Evolutionary conservation across 2,888 invertebrate genomes (phyloP), one percentile per base, ranked within the genome.

Genomic region (Margaritifera margaritifera): DNA sequence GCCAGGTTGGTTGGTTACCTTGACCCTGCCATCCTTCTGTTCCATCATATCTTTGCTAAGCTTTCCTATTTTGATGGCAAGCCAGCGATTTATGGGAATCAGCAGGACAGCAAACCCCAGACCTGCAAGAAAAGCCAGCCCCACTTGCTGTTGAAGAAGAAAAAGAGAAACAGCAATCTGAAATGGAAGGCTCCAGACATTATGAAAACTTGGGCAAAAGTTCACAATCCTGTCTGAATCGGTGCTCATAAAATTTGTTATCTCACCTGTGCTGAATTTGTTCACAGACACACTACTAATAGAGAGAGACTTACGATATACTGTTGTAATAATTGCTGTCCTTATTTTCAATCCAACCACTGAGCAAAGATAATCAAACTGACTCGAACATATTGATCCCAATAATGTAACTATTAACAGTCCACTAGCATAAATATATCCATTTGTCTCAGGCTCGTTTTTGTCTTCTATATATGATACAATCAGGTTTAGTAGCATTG

Each of bases 171-270:
- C 83, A 11, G 72, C 85, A n/a, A 89, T 85, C 85, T 92, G 92
- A 84, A 98, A 92, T 8, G 98, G 98, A 86, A 98, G 94, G 90
- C 97, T 98, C 98, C 99, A 99, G 80, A 98, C 92, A 6, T 96
- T 94, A 91, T 99, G 99, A 89, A 99, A 98, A 90, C 97, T 97
- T 4, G 96, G 94, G 90, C 97, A 97, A 27, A 98, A 95, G 90
- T 98, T 98, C 0, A 97, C 95, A 79, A 99, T 95, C 80, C 98
- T 93, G 88, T 98, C 97, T 0, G 95, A 95, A 89, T 99, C 99
- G 0, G 97, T 97, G 51, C 97, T 98, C 95, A 99, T 97, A 81
- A 96, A 95, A 90, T 99, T 99, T 2, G 98, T 93, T 69, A 99
- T 94, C 91, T 98, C 95, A 0, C 98, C 98, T 56, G 94, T 81